Conservation (phyloP, 2,113 vertebrate genomes). For the Picathartes gymnocephalus region DNA sequence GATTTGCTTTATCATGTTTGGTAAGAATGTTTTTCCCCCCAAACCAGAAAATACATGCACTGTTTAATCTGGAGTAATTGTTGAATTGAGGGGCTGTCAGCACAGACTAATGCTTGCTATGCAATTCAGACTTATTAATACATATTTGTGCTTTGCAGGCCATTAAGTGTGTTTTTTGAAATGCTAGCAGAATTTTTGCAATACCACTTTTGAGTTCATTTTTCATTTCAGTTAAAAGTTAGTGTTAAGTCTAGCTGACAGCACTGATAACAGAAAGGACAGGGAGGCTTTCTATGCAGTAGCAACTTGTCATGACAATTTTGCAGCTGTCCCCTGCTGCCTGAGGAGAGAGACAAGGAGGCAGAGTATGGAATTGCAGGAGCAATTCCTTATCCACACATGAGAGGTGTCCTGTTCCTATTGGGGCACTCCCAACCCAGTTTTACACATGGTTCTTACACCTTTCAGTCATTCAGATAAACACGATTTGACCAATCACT, state of each 20-base stretch:
- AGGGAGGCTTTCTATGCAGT: neutral
- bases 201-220: neutral
- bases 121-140: neutral
- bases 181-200: neutral
- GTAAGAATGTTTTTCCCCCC: constrained; percentile 69
- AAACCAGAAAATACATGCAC: neutral
- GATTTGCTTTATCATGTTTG: constrained; percentile 90
- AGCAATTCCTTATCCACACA: neutral
- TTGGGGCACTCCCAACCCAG: rapidly evolving
- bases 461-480: neutral
- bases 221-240: neutral
- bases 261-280: neutral
- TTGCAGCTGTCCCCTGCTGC: neutral
- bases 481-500: neutral
- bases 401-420: rapidly evolving
- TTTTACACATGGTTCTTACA: rapidly evolving
- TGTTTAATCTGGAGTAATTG: neutral
- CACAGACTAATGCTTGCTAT: neutral
- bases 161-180: neutral
- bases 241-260: neutral
- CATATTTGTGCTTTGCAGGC: neutral
- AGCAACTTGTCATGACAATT: neutral
- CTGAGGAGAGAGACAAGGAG: neutral
- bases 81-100: neutral
- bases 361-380: neutral